These are phyloP conservation scores for Melanaphis sacchari DNA, from an alignment of 1,140 invertebrate genomes.

Conservation along the genomic window DNA sequence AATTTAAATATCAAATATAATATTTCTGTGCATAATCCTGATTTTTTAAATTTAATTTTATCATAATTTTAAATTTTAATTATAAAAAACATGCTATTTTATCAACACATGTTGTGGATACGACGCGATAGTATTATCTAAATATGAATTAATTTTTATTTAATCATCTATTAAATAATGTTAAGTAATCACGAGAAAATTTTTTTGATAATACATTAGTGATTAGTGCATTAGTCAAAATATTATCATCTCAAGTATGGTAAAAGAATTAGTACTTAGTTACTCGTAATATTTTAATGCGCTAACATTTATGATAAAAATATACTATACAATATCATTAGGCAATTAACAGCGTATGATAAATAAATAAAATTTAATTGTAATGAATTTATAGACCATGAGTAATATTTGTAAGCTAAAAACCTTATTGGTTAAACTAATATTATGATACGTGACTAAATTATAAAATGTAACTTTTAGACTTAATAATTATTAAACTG, in stretches of 20 bases:
- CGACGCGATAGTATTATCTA: not conserved
- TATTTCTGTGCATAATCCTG: not conserved
- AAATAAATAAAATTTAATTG: not conserved
- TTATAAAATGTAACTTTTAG: not conserved
- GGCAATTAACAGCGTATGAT: not conserved
- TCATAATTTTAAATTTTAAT: not conserved
- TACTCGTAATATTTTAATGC: too few species aligned
- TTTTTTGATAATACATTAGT: not conserved
- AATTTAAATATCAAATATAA: not conserved
- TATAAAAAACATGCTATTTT: not conserved
- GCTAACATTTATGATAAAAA: not conserved
- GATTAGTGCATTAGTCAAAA: not conserved
- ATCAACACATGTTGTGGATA: not conserved
- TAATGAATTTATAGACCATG: not conserved
- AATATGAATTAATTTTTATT: not conserved
- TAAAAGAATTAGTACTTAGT: not conserved
- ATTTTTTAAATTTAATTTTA: not conserved
- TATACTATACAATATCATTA: not conserved
- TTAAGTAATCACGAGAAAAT: not conserved
- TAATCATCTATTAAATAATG: not conserved
- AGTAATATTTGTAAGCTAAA: not conserved
- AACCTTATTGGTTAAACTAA: not conserved
- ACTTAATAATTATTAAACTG: not conserved
- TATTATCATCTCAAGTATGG: not conserved
- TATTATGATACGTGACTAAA: not conserved